Conservation (phyloP, 1,140 invertebrate genomes). For the Drosophila arizonae region DNA sequence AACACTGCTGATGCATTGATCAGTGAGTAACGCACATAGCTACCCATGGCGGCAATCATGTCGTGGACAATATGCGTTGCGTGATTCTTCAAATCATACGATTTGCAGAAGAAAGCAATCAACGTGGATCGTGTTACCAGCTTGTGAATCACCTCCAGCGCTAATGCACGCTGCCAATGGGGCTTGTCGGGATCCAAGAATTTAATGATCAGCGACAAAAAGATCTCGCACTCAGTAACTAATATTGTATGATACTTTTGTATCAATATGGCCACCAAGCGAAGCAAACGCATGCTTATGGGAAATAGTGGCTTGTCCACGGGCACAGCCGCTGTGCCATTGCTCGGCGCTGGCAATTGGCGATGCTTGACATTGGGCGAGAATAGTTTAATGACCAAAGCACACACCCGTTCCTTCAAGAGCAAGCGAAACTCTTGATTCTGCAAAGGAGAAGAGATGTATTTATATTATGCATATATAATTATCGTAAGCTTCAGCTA, state of each 20-base stretch:
- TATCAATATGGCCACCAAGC: constrained; percentile 96
- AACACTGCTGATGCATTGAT: constrained; percentile 74
- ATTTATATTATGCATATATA: not conserved
- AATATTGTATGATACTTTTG: constrained; percentile 96
- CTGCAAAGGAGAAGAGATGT: constrained; percentile 83
- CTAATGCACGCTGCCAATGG: constrained; percentile 96
- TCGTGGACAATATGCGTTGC: constrained; percentile 97
- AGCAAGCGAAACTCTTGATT: constrained; percentile 97
- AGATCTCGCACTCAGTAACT: constrained; percentile 99
- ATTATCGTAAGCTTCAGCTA: constrained; percentile 18
- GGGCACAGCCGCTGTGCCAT: constrained; percentile 84
- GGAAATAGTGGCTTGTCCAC: constrained; percentile 97
- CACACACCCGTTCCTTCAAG: constrained; percentile 98
- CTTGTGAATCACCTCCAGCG: constrained; percentile 97
- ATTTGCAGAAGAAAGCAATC: constrained; percentile 95
- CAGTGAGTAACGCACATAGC: constrained; percentile 97
- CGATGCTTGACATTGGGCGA: constrained; percentile 97
- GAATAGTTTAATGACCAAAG: constrained; percentile 98
- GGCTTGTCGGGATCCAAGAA: constrained; percentile 98
- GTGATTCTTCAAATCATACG: constrained; percentile 96
- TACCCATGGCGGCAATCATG: constrained; percentile 96
- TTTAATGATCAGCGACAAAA: constrained; percentile 97
- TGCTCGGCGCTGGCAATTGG: constrained; percentile 84
- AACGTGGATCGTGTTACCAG: constrained; percentile 94
- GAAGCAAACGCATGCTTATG: constrained; percentile 96